Conservation (phyloP, 2,888 invertebrate species). For the Mythimna lalbum region DNA sequence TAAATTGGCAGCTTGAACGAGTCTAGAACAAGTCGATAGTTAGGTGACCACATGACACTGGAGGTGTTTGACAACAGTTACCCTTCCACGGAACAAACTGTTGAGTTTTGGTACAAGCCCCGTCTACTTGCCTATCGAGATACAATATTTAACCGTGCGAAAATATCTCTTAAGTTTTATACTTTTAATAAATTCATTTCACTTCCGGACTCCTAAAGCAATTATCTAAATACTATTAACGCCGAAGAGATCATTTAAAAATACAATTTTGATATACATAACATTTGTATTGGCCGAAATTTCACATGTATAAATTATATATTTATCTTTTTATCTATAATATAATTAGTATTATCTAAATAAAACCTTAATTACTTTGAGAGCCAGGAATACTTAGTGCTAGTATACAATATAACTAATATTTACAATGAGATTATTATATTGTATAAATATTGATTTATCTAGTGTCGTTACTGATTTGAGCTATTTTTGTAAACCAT, state of each 20-base stretch:
- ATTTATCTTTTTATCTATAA: conserved; percentile 75
- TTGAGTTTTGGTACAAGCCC: conserved; percentile 66
- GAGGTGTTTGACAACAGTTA: conserved; percentile 17
- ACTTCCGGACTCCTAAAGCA: conserved; percentile 90
- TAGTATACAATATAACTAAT: conserved; percentile 82
- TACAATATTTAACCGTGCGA: conserved; percentile 88
- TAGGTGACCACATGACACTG: conserved; percentile 10
- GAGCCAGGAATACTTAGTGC: conserved; percentile 89
- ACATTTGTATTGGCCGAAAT: conserved; percentile 89
- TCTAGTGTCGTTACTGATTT: conserved; percentile 88
- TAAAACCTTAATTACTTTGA: conserved; percentile 89
- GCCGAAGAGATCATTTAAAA: conserved; percentile 90
- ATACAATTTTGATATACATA: conserved; percentile 90
- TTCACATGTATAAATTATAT: conserved; percentile 84
- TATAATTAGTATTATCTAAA: conserved; percentile 83
- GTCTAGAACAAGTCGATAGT: conserved; percentile 16
- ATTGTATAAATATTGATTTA: conserved; percentile 86
- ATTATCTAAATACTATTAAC: conserved; percentile 85
- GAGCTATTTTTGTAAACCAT: conserved; percentile 84
- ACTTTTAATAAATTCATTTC: conserved; percentile 89
- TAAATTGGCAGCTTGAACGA: conserved; percentile 50
- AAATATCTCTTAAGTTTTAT: conserved; percentile 88
- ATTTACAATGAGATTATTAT: conserved; percentile 89
- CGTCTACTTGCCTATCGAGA: conserved; percentile 78
- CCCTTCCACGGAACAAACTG: conserved; percentile 46